phyloP scores from a whole-genome alignment of 2,797 vertebrate genomes.

The Sylvia borin region DNA sequence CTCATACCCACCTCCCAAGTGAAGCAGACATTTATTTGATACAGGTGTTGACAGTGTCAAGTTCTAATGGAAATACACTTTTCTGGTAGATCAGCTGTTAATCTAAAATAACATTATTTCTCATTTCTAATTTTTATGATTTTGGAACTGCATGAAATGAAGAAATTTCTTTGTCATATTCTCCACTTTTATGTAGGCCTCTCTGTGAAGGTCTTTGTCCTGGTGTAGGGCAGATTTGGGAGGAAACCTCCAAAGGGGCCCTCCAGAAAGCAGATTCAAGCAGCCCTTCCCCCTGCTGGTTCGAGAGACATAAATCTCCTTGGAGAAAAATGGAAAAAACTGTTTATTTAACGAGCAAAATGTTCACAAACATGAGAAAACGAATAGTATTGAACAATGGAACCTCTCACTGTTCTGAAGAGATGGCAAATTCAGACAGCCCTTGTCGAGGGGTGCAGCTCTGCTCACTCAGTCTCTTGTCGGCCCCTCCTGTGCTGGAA shows the following conservation, averaged over 20 bases:
- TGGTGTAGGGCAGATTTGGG: neutral
- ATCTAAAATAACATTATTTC: neutral
- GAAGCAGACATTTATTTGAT: neutral
- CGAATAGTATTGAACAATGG: neutral
- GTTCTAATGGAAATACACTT: neutral
- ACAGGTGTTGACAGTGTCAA: neutral
- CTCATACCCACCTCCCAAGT: neutral
- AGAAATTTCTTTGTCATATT: neutral
- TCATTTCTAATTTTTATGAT: neutral
- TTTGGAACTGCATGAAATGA: neutral
- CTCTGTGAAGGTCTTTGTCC: neutral
- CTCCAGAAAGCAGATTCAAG: neutral
- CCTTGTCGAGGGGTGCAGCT: neutral
- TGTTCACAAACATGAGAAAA: neutral
- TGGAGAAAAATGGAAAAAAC: neutral
- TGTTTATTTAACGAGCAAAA: neutral
- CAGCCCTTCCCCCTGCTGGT: fast-evolving
- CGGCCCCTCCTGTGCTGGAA: neutral
- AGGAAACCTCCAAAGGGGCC: neutral
- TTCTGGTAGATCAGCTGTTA: neutral
- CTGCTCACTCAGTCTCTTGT: fast-evolving
- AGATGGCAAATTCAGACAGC: neutral
- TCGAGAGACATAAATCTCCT: neutral
- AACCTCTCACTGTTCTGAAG: neutral
- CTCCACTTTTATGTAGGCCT: neutral